phyloP scores from a whole-genome alignment of 2,888 invertebrate species.

The Pristionchus arcanus region DNA sequence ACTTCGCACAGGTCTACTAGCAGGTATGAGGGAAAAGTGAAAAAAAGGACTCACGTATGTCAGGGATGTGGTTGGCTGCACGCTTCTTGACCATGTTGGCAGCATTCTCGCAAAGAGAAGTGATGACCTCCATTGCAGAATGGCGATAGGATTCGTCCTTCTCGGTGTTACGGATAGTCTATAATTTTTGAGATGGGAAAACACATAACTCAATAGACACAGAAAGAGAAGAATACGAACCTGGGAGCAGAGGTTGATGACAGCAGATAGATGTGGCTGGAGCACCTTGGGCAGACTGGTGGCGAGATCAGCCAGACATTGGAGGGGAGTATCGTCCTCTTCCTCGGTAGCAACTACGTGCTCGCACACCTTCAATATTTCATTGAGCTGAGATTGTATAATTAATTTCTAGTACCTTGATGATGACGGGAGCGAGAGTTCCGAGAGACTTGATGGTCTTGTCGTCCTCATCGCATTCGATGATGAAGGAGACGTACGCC shows the following conservation, averaged over 20 bases:
- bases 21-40: background rate
- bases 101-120: constrained; percentile 91
- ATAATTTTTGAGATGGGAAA: background rate
- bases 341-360: constrained; percentile 90
- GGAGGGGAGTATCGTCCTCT: constrained; percentile 85
- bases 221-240: background rate
- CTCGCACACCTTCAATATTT: constrained; percentile 84
- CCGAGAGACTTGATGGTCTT: constrained; percentile 91
- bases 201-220: background rate
- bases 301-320: constrained; percentile 94
- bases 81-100: constrained; percentile 96
- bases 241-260: constrained; percentile 43
- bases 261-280: constrained; percentile 50
- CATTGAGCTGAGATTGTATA: background rate
- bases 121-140: constrained; percentile 91
- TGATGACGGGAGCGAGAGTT: constrained; percentile 86
- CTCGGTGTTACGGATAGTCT: constrained; percentile 78
- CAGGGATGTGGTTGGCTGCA: constrained; percentile 88
- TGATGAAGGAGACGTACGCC: constrained; percentile 86
- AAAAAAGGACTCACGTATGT: constrained; percentile 79
- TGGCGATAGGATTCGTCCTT: constrained; percentile 87
- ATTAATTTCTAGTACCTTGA: constrained; percentile 70
- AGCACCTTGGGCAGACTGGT: constrained; percentile 91
- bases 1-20: constrained; percentile 39
- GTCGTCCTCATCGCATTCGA: constrained; percentile 94